Base-by-base conservation (phyloP, 1,140 invertebrate genomes). In the Coboldia fuscipes region DNA sequence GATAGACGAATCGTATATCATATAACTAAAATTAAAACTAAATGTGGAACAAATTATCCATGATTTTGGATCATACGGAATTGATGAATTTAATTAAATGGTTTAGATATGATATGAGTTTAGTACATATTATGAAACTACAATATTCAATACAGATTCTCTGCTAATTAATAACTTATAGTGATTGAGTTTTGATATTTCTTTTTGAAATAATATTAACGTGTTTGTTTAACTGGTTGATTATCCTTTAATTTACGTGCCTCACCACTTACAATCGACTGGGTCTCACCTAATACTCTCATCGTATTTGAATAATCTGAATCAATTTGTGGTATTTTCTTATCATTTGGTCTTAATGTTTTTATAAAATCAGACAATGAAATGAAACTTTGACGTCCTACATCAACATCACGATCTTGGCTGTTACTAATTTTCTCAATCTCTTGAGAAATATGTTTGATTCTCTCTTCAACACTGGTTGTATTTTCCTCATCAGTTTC, bases 251-350 rank as follows among this genome's bases (percentile, higher is more conserved):
- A 3, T 19, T 41, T 38, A 7, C 33, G 34, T 14, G 30, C 6
- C 2, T 39, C 39, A 19, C 15, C 37, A 22, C 30, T 17, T 10
- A 41, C 42, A 14, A 41, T 24, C 13, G 37, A 43, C 2, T 45
- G 45, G n/a, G 44, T 54, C 37, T 55, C 54, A 40, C 52, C 52
- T 19, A 54, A 42, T 16, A 55, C 52, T 15, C 50, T 47, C 51
- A 54, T 54, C 27, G 51, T 50, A 40, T 54, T 53, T 26, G 52
- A 53, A 38, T 55, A 55, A 37, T 54, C 48, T 8, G 50, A 54
- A 36, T 55, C 52, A 38, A 55, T 55, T 36, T 55, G 52, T 20
- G 52, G 48, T 20, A 29, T 29, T 37, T 54, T 52, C 33, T 54
- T 51, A 18, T 54, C 52, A 28, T 50, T 51, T 29, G 51, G 51